phyloP scores from a whole-genome alignment of 2,797 vertebrate species.

The Lycodopsis pacificus region DNA sequence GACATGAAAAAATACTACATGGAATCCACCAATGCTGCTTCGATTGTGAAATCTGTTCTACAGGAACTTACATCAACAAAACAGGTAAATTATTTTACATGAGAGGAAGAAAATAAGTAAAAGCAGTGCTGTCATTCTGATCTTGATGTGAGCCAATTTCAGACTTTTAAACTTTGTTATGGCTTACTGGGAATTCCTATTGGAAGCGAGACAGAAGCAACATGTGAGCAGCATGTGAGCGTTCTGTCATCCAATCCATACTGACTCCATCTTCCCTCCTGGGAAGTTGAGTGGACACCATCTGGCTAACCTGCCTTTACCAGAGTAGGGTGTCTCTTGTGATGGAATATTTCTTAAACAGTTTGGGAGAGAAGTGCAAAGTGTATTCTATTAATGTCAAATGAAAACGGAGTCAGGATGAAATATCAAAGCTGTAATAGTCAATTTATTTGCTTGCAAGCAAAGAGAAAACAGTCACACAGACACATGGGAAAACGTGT shows the following conservation, averaged over 20 bases:
- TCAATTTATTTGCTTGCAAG: too few species aligned
- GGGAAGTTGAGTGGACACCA: neutral
- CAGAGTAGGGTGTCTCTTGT: neutral
- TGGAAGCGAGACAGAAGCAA: neutral
- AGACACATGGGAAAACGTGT: too few species aligned
- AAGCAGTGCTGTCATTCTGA: neutral
- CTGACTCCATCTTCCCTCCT: neutral
- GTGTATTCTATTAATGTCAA: too few species aligned
- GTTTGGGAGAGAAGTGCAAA: too few species aligned
- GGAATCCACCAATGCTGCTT: slow-evolving; percentile 85
- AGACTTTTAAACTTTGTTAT: neutral
- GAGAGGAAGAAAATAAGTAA: neutral
- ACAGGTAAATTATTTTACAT: slow-evolving; percentile 48
- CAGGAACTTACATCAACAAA: slow-evolving; percentile 82
- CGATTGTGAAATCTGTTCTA: slow-evolving; percentile 73
- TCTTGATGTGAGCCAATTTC: neutral
- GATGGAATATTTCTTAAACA: too few species aligned
- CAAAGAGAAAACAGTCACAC: too few species aligned
- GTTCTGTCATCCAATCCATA: neutral
- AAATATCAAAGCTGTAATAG: too few species aligned
- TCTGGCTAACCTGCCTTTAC: neutral
- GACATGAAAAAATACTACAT: slow-evolving; percentile 65
- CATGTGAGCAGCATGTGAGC: neutral
- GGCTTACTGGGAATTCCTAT: neutral
- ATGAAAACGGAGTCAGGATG: too few species aligned